Base-by-base conservation (phyloP, 2,888 invertebrate species). In the Encarsia formosa region DNA sequence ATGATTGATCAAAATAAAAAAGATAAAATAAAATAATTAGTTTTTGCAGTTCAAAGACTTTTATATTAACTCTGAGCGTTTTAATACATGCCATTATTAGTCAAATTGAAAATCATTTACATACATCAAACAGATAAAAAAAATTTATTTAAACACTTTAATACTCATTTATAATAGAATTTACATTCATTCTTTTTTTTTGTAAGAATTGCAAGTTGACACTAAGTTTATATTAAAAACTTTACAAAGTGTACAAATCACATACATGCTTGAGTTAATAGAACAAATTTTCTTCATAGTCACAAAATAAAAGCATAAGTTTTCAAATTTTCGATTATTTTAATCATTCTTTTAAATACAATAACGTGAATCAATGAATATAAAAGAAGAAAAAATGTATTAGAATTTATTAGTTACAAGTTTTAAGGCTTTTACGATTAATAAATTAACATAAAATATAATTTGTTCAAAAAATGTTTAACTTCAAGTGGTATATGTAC, bases 81-180 rank as follows among this genome's bases (percentile, higher is more conserved):
- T 51, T 52, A 48, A 54, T 57, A 41, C 31, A 63, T 63, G 59
- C 59, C 57, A 59, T 63, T 63, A 61, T 64, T 63, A 50, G 54
- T 47, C 32, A 35, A 49, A 50, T n/a, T n/a, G n/a, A 61, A 63
- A 69, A 66, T 66, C 70, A 70, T 70, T 66, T 70, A 71, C 70
- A 70, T 67, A 64, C 63, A 69, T 66, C 56, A 70, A n/a, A n/a
- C 66, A 67, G 66, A 64, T 59, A 66, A 68, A 67, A 66, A 62
- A 64, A 65, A 59, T 39, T 54, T 32, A 31, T 46, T 52, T 26
- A 46, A 52, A 37, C 29, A 40, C 40, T 45, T 50, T 42, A 20
- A 51, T 54, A 22, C 39, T 54, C 45, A 37, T 42, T 49, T 11
- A 43, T 48, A 48, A 47, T 40, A 18, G n/a, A 46, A 42, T 18